These are phyloP conservation scores for Oceanites oceanicus DNA, from an alignment of 2,113 vertebrate species.

Conservation along the genomic window DNA sequence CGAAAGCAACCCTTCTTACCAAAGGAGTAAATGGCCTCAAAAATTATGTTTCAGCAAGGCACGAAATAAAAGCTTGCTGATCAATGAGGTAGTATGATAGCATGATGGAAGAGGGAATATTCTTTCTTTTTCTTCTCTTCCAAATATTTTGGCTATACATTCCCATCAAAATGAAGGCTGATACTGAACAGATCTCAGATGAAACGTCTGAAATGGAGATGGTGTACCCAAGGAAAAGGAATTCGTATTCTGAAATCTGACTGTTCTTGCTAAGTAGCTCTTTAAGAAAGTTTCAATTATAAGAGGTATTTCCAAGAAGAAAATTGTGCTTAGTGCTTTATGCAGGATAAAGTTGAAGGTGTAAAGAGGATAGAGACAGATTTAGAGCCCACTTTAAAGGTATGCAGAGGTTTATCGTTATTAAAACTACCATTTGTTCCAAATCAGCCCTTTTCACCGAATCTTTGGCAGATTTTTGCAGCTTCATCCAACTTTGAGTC, in stretches of 20 bases:
- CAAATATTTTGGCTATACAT: neutral
- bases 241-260: neutral
- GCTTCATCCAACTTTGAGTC: constrained; percentile 25
- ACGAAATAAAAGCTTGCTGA: neutral
- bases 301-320: neutral
- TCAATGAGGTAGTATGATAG: neutral
- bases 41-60: neutral
- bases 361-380: constrained; percentile 45
- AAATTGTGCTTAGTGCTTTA: constrained; percentile 31
- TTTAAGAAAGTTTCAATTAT: constrained; percentile 34
- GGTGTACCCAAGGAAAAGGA: neutral
- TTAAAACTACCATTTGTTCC: constrained; percentile 32
- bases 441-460: constrained; percentile 10
- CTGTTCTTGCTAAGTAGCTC: neutral
- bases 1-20: neutral
- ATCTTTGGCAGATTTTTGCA: constrained; percentile 20
- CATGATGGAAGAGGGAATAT: neutral
- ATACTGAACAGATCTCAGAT: neutral
- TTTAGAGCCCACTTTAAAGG: constrained; percentile 29
- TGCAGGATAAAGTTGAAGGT: constrained; percentile 38
- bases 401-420: constrained; percentile 6
- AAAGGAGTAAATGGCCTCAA: neutral
- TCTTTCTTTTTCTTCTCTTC: neutral
- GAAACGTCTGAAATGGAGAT: neutral
- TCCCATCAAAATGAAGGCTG: neutral